Evolutionary conservation across 2,113 vertebrate genomes (phyloP).

Genomic region (Sceloporus tristichus): DNA sequence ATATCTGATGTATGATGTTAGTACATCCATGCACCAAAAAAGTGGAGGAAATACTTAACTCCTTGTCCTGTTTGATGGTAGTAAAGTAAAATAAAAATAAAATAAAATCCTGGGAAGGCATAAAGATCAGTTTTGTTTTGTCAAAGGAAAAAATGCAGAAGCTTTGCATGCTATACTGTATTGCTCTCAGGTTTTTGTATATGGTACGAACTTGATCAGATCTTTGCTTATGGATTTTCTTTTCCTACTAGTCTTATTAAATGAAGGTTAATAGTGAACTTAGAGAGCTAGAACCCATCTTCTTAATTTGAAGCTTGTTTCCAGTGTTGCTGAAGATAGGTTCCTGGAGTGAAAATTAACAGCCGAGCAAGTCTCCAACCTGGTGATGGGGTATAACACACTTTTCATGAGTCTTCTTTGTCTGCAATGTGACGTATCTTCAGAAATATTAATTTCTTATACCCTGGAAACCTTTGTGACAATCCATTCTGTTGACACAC

Average conservation of each 20-base stretch:
- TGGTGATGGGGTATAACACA: background rate
- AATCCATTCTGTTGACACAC: background rate
- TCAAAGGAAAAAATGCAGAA: background rate
- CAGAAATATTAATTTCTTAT: background rate
- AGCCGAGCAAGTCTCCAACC: background rate
- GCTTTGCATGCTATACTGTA: background rate
- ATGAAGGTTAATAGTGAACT: background rate
- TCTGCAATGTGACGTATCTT: background rate
- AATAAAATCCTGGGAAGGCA: background rate
- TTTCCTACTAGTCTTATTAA: background rate
- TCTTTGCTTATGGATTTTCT: background rate
- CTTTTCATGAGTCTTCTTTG: background rate
- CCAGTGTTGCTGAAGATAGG: background rate
- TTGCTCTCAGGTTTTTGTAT: background rate
- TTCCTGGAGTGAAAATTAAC: background rate
- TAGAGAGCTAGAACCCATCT: background rate
- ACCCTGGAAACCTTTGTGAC: background rate
- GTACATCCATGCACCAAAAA: background rate
- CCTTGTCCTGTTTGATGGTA: background rate
- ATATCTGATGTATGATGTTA: background rate
- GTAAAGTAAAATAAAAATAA: background rate
- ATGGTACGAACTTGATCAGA: background rate
- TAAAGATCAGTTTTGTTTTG: background rate
- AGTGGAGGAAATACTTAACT: background rate
- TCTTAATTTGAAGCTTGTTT: background rate